phyloP scores from a whole-genome alignment of 2,113 vertebrate genomes.

The Phrynocephalus versicolor region DNA sequence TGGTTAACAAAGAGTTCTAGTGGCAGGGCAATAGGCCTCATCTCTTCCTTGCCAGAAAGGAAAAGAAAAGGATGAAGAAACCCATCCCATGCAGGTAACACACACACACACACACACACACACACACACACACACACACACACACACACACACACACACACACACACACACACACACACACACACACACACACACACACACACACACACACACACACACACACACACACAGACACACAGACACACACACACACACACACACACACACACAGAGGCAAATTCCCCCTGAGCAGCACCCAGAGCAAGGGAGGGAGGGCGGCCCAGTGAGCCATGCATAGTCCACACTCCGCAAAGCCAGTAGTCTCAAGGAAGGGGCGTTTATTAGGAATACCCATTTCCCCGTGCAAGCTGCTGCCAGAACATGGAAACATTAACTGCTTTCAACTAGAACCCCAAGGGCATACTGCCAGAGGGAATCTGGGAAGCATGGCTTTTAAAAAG shows the following conservation, averaged over 20 bases:
- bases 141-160: rapidly evolving
- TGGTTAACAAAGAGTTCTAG: neutral
- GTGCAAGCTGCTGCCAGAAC: too few species aligned
- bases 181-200: rapidly evolving
- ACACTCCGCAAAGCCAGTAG: neutral
- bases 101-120: rapidly evolving
- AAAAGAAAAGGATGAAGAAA: neutral
- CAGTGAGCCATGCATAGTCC: neutral
- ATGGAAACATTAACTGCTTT: too few species aligned
- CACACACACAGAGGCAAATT: neutral
- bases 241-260: rapidly evolving
- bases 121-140: rapidly evolving
- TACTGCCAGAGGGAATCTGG: too few species aligned
- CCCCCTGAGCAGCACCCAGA: rapidly evolving
- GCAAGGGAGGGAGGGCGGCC: neutral
- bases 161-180: rapidly evolving
- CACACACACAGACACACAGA: neutral
- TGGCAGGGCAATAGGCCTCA: neutral
- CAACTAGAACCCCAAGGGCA: too few species aligned
- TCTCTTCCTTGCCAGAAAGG: neutral
- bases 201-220: rapidly evolving
- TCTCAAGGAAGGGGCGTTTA: neutral
- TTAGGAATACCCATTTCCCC: too few species aligned
- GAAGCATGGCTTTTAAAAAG: too few species aligned
- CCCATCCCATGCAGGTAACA: neutral